Evolutionary conservation across 2,888 invertebrate species (phyloP).

Genomic region (Parascotia fuliginaria): DNA sequence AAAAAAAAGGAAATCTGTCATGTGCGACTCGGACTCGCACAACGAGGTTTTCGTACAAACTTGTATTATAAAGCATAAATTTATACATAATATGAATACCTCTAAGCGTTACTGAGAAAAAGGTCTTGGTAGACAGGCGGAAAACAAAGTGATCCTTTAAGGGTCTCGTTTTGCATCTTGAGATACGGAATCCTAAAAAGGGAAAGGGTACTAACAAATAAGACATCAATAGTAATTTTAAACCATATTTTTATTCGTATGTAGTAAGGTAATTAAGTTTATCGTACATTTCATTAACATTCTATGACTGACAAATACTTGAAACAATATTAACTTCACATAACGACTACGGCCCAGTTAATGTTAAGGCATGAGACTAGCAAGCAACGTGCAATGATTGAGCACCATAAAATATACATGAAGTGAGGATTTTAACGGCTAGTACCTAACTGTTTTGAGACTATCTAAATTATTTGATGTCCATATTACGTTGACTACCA

Average conservation of each 20-base stretch:
- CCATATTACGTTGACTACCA: no score
- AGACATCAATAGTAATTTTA: constrained; percentile 41
- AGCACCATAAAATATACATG: constrained; percentile 27
- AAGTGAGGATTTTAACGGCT: neutral
- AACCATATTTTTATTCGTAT: constrained; percentile 69
- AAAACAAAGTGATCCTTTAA: no score
- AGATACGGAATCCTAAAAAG: no score
- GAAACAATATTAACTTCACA: constrained; percentile 55
- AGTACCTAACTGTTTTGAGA: neutral
- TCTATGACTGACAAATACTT: constrained; percentile 64
- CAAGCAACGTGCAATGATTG: constrained; percentile 51
- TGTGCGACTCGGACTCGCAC: no score
- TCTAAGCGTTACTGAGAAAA: no score
- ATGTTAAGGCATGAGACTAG: constrained; percentile 57
- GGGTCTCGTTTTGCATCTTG: no score
- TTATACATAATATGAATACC: no score
- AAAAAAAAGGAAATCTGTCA: no score
- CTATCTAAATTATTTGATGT: neutral
- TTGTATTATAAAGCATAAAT: no score
- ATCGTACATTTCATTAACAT: constrained; percentile 68
- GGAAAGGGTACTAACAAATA: constrained; percentile 16
- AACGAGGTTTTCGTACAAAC: no score
- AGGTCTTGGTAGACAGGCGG: no score
- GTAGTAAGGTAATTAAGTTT: constrained; percentile 61
- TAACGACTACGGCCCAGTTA: constrained; percentile 52